Evolutionary conservation across 2,113 vertebrate species (phyloP).

Genomic region (Rhinoptilus africanus): DNA sequence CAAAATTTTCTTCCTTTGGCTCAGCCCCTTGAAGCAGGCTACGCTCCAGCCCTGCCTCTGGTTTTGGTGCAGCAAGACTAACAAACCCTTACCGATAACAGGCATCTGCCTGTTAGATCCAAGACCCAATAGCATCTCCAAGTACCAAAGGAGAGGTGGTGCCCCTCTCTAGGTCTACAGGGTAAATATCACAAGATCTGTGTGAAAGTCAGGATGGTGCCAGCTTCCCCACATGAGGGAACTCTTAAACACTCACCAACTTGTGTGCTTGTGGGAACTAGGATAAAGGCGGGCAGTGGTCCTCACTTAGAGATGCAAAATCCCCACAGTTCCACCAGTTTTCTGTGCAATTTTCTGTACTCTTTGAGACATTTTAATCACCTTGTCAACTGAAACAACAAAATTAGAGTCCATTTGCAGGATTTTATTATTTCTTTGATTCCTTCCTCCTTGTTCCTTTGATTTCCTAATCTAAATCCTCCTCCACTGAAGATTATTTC

Average conservation of each 20-base stretch:
- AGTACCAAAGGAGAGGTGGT: background rate
- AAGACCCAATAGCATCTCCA: background rate
- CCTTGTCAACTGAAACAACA: background rate
- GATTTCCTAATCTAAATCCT: background rate
- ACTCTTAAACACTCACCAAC: background rate
- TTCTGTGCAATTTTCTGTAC: background rate
- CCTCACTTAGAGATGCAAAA: background rate
- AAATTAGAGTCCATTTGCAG: background rate
- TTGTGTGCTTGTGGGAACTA: background rate
- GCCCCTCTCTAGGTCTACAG: background rate
- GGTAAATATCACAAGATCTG: background rate
- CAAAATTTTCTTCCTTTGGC: background rate
- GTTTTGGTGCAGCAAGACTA: background rate
- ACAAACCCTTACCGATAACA: background rate
- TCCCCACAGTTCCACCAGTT: background rate
- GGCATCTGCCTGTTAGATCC: background rate
- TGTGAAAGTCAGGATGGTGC: background rate
- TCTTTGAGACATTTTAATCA: background rate
- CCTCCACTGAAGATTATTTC: background rate
- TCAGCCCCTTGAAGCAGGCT: background rate
- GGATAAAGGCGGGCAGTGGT: background rate
- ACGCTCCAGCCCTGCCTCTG: background rate
- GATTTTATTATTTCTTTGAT: background rate
- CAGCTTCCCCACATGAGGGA: background rate
- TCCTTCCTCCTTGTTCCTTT: background rate